A percentile compares a stretch with the other conserved stretches of the same genome.
phyloP scores from a whole-genome alignment of 2,888 invertebrate species.

The Drosophila prolongata region DNA sequence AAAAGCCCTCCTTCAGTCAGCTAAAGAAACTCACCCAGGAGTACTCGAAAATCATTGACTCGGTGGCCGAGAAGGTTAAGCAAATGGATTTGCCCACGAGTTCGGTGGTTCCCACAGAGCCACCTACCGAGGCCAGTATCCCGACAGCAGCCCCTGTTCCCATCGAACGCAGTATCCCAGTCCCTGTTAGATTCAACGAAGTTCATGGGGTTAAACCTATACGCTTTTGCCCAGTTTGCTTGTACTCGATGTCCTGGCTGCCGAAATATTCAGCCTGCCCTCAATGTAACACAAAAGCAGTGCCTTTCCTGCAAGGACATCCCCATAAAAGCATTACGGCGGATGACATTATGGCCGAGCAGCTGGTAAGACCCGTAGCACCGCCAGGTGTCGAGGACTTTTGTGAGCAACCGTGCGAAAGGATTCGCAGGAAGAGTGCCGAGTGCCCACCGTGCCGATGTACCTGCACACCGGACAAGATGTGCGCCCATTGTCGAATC shows the following conservation, averaged over 20 bases:
- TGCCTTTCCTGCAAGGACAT: slow-evolving; percentile 54
- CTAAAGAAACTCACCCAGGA: slow-evolving; percentile 41
- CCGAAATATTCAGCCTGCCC: slow-evolving; percentile 84
- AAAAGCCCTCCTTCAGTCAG: slow-evolving; percentile 38
- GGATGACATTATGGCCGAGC: slow-evolving; percentile 71
- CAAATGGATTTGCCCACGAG: slow-evolving; percentile 3
- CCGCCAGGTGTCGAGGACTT: slow-evolving; percentile 11
- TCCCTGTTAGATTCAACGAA: slow-evolving; percentile 33
- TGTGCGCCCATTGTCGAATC: slow-evolving; percentile 79
- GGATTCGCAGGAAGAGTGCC: neutral
- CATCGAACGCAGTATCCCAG: slow-evolving; percentile 28
- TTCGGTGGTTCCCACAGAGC: neutral
- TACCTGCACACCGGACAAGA: slow-evolving; percentile 64
- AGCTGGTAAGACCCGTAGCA: slow-evolving; percentile 43
- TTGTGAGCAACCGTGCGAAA: slow-evolving; percentile 29
- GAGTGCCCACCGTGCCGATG: slow-evolving; percentile 53
- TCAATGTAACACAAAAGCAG: slow-evolving; percentile 75
- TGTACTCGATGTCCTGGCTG: slow-evolving; percentile 80
- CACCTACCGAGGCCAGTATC: neutral
- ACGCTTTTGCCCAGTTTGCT: slow-evolving; percentile 80
- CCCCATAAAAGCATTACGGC: slow-evolving; percentile 63
- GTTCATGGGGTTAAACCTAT: slow-evolving; percentile 56
- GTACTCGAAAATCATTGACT: slow-evolving; percentile 47
- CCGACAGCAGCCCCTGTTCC: neutral
- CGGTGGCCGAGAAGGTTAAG: slow-evolving; percentile 27